Conservation (phyloP, 2,113 vertebrate species). For the Ictalurus furcatus region DNA sequence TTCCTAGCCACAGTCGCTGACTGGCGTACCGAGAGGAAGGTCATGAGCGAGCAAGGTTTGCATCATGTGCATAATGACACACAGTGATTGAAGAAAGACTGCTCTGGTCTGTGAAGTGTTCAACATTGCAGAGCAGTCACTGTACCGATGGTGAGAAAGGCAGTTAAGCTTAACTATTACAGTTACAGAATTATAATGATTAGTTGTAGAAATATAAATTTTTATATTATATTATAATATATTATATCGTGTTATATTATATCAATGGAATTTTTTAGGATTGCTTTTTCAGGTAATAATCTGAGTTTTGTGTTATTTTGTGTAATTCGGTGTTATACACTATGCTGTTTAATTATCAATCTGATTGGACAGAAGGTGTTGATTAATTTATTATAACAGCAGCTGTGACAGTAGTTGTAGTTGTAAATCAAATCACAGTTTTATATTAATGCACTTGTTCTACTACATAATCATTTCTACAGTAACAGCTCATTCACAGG, state of each 20-base stretch:
- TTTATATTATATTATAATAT: background rate
- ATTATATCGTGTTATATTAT: background rate
- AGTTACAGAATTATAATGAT: background rate
- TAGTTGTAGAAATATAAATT: background rate
- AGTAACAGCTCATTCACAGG: background rate
- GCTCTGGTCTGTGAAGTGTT: background rate
- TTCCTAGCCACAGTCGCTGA: slow-evolving; percentile 14
- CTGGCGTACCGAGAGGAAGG: background rate
- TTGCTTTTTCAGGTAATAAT: background rate
- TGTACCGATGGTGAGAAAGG: background rate
- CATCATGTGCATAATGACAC: slow-evolving; percentile 16
- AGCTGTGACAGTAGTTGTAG: background rate
- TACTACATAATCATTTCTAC: background rate
- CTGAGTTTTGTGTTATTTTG: background rate
- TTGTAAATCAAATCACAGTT: background rate
- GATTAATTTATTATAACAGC: background rate
- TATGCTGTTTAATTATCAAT: background rate
- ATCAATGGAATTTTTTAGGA: background rate
- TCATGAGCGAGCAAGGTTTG: slow-evolving; percentile 17
- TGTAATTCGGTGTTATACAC: background rate
- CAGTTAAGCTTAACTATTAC: background rate
- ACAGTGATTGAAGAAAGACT: background rate
- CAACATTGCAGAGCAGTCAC: background rate
- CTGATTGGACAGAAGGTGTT: background rate
- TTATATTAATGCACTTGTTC: background rate